A percentile compares a stretch with the other conserved stretches of the same genome.
Evolutionary conservation across 2,797 vertebrate species (phyloP).

Genomic region (Staurois parvus): DNA sequence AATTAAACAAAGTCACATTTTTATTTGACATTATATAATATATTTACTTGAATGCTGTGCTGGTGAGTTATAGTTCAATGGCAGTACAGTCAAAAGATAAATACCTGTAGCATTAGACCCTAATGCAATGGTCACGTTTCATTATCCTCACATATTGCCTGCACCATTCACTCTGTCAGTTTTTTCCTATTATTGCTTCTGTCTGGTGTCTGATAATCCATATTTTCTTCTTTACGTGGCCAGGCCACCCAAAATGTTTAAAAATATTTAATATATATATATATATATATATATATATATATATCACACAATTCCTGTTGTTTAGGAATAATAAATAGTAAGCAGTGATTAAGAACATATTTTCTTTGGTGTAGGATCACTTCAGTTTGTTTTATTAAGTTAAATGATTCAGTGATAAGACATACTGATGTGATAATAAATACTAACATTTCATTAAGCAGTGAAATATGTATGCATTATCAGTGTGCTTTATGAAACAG

Average conservation of each 20-base stretch:
- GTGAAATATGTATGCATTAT: neutral
- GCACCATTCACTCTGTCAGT: neutral
- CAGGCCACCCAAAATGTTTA: neutral
- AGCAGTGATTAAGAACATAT: conserved; percentile 8
- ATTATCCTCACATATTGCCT: neutral
- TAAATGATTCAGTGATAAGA: conserved; percentile 62
- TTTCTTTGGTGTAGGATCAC: conserved; percentile 16
- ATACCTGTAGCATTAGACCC: too few relatives aligned
- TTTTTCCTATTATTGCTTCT: neutral
- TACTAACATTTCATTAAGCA: conserved; percentile 68
- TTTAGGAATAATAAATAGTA: neutral
- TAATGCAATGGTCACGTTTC: neutral
- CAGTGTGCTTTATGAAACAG: neutral
- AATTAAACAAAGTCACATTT: too few relatives aligned
- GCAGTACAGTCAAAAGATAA: too few relatives aligned
- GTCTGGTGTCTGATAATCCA: neutral
- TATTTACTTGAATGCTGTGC: too few relatives aligned
- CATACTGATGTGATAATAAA: conserved; percentile 61
- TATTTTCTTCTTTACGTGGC: neutral
- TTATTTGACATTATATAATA: too few relatives aligned
- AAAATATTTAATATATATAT: too few relatives aligned
- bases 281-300: neutral
- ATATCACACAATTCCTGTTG: too few relatives aligned
- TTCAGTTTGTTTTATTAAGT: conserved; percentile 21
- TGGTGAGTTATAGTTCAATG: too few relatives aligned